Evolutionary conservation across 1,140 invertebrate genomes (phyloP).

Genomic region (Stenopsyche tienmushanensis): DNA sequence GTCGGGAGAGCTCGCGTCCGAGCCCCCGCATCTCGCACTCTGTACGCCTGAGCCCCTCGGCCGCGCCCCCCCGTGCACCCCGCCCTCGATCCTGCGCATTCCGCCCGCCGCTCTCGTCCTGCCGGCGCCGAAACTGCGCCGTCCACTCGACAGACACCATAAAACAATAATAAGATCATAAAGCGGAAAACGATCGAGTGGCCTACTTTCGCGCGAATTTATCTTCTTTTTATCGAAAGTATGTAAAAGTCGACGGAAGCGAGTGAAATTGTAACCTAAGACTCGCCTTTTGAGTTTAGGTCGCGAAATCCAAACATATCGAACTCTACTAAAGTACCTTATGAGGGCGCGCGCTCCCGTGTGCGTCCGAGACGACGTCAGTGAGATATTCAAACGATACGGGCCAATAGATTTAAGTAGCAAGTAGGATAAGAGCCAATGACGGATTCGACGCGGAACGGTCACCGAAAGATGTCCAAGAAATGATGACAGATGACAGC

Average conservation of each 20-base stretch:
- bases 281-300: no score
- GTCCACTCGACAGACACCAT: conserved; percentile 13
- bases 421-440: background rate
- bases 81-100: background rate
- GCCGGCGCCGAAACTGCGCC: background rate
- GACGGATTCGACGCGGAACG: conserved; percentile 18
- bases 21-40: background rate
- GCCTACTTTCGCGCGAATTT: conserved; percentile 34
- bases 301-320: no score
- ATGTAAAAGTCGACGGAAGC: conserved; percentile 39
- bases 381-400: background rate
- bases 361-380: no score
- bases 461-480: conserved; percentile 28
- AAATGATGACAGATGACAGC: conserved; percentile 37
- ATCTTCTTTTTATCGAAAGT: conserved; percentile 38
- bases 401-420: background rate
- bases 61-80: background rate
- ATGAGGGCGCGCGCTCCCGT: no score
- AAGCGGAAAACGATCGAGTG: conserved; percentile 9
- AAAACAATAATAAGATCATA: no score
- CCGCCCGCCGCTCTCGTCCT: background rate
- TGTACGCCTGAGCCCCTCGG: background rate
- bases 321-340: background rate
- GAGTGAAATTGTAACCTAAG: conserved; percentile 6
- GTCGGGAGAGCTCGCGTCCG: background rate